A percentile compares a stretch with the other conserved stretches of the same genome.
phyloP scores from a whole-genome alignment of 2,888 invertebrate species.

The Aphelenchoides bicaudatus region DNA sequence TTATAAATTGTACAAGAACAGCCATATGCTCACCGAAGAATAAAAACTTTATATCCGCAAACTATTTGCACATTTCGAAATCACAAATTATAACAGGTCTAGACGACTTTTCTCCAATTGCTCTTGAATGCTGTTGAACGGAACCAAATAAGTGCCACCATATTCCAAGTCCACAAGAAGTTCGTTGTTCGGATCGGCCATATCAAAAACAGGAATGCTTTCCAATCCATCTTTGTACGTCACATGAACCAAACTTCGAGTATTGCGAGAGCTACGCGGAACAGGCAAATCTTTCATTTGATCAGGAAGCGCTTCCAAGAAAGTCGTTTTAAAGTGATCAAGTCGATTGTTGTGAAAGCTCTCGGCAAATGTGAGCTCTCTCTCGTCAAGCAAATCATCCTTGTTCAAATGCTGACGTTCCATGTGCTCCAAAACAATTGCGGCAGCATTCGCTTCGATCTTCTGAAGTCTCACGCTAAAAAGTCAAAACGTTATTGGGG shows the following conservation, averaged over 20 bases:
- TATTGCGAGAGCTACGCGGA: constrained; percentile 21
- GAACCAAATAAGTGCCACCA: constrained; percentile 42
- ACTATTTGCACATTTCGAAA: too few species aligned
- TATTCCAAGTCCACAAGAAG: constrained; percentile 34
- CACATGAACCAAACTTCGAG: constrained; percentile 39
- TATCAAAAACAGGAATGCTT: constrained; percentile 39
- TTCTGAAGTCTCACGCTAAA: constrained; percentile 38
- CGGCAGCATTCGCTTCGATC: constrained; percentile 44
- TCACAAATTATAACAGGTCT: constrained; percentile 31
- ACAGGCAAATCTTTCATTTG: constrained; percentile 38
- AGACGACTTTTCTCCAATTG: constrained; percentile 36
- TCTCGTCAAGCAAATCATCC: constrained; percentile 31
- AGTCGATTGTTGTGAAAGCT: constrained; percentile 33
- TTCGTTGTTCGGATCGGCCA: constrained; percentile 40
- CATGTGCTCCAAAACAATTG: constrained; percentile 35
- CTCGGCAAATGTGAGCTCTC: constrained; percentile 37
- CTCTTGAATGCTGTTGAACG: constrained; percentile 39
- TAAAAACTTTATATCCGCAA: too few species aligned
- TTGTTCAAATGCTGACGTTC: constrained; percentile 24
- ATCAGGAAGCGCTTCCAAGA: constrained; percentile 36
- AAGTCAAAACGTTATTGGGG: neutral
- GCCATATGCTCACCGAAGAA: too few species aligned
- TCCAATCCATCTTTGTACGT: constrained; percentile 33
- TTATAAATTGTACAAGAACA: too few species aligned
- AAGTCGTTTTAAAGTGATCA: constrained; percentile 27